Base-by-base conservation (phyloP, 2,797 vertebrate species). In the Arctocebus calabarensis region DNA sequence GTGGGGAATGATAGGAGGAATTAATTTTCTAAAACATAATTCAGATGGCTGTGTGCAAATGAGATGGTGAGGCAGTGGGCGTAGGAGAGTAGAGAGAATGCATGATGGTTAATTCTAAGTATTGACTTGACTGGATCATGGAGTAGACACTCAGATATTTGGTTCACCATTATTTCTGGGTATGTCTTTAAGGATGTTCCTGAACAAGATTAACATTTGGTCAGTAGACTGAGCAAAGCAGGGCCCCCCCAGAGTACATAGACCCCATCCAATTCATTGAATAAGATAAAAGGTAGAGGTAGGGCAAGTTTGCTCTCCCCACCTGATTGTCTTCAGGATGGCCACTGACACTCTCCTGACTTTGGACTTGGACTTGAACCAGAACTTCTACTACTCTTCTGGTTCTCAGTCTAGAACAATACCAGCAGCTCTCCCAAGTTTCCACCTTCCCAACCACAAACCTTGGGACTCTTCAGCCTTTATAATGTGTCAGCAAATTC, bases 241-340 rank as follows among this genome's bases (percentile, higher is more conserved):
- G n/a, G 29, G 5, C 3, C 20, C 12, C 48, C 12, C 40, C 27
- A 37, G 4, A 1, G 29, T 68, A 22, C 22, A 1, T 34, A 17
- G 7, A 16, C 17, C 20, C 59, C 8, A 34, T 59, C 5, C 19
- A 88, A 23, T n/a, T 43, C 22, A 14, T 8, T 12, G 37, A 66
- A 8, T 13, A 87, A 40, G 75, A 87, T 27, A 37, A 59, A 43
- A 75, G 29, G 20, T 1, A 22, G 20, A 22, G 1, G 62, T 68
- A 16, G 13, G 0, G 0, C 11, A 20, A 48, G 48, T 48, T 68
- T 5, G 0, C 20, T 87, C 19, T 66, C 13, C 9, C 1, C 52
- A n/a, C 22, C 25, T 66, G 29, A 5, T 68, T 82, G 10, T 48
- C n/a, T 75, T 86, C 48, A 40, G 19, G n/a, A 74, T 75, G 4